phyloP scores from a whole-genome alignment of 2,888 invertebrate genomes.

The Seira ritae region DNA sequence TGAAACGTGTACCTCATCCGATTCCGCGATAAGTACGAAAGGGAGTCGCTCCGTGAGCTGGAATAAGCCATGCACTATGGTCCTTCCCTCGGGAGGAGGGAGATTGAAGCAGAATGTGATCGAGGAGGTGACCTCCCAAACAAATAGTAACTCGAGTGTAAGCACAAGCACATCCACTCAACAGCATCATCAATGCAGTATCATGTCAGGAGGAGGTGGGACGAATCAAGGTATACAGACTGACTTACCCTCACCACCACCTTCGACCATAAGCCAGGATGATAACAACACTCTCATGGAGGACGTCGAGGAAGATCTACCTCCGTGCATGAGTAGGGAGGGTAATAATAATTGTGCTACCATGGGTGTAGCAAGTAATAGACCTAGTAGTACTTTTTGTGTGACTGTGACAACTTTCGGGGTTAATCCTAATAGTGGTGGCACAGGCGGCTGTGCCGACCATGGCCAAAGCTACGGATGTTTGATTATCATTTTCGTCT shows the following conservation, averaged over 20 bases:
- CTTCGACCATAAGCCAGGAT: constrained; percentile 25
- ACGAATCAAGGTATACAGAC: constrained; percentile 53
- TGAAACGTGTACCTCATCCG: constrained; percentile 68
- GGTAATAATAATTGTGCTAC: constrained; percentile 17
- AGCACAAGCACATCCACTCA: constrained; percentile 26
- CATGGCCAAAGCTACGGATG: constrained; percentile 60
- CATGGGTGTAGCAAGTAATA: background rate
- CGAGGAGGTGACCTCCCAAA: constrained; percentile 11
- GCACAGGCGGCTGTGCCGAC: background rate
- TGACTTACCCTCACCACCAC: constrained; percentile 42
- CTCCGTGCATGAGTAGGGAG: background rate
- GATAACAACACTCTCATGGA: constrained; percentile 29
- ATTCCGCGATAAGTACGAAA: constrained; percentile 60
- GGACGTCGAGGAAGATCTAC: constrained; percentile 31
- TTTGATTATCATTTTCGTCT: constrained; percentile 35
- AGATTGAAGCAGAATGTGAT: background rate
- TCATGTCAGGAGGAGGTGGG: background rate
- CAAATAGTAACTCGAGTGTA: background rate
- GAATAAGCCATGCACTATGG: constrained; percentile 34
- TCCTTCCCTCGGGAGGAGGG: background rate
- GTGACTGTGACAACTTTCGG: constrained; percentile 72
- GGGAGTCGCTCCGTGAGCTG: constrained; percentile 35
- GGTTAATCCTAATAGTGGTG: constrained; percentile 57
- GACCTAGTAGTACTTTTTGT: constrained; percentile 52
- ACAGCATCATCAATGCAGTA: background rate